Evolutionary conservation across 2,113 vertebrate species (phyloP).

Genomic region (Cryptotis parvus): DNA sequence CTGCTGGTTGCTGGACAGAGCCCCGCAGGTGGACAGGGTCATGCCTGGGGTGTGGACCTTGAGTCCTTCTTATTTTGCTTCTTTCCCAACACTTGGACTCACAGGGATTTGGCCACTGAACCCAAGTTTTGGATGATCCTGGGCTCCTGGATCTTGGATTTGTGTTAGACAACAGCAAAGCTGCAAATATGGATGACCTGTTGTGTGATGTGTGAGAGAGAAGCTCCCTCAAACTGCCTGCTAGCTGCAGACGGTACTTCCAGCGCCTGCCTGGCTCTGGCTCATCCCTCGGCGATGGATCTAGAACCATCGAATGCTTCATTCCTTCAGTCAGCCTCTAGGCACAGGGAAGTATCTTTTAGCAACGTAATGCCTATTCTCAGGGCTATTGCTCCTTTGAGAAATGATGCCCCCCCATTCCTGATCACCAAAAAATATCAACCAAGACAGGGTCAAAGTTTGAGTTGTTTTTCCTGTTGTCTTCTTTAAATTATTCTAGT

Average conservation of each 20-base stretch:
- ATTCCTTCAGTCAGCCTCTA: neutral
- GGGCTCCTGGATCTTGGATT: neutral
- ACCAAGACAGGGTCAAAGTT: neutral
- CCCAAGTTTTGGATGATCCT: neutral
- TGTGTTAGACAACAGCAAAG: neutral
- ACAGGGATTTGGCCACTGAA: no score
- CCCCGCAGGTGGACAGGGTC: no score
- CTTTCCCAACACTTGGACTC: no score
- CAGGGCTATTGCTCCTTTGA: constrained; percentile 31
- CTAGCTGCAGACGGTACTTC: neutral
- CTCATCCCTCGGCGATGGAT: neutral
- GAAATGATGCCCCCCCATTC: constrained; percentile 32
- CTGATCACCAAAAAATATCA: constrained; percentile 13
- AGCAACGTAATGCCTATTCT: constrained; percentile 54
- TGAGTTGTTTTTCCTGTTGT: constrained; percentile 56
- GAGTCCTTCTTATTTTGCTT: no score
- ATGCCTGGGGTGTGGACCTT: no score
- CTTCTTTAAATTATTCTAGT: constrained; percentile 50
- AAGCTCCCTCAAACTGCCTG: neutral
- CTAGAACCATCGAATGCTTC: neutral
- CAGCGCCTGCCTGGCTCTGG: no score
- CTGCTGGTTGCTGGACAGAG: no score
- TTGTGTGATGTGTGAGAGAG: neutral
- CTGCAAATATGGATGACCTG: neutral
- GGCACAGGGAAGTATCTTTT: neutral